Conservation (phyloP, 2,797 vertebrate species). For the Amniataba percoides region DNA sequence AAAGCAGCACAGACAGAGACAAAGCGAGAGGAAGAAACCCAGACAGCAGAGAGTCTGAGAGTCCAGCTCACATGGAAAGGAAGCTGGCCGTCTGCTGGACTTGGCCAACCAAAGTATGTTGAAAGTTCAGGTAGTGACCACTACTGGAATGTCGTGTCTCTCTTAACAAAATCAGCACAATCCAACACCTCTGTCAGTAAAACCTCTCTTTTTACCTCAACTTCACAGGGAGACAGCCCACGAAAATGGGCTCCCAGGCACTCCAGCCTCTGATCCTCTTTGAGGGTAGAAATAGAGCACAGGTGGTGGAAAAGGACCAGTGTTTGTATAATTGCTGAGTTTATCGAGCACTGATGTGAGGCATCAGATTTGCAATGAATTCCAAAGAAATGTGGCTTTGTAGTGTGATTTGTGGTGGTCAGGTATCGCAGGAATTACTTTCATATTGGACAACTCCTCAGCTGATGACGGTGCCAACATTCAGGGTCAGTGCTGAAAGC, state of each 20-base stretch:
- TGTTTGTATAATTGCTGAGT: slow-evolving; percentile 34
- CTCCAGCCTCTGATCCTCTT: slow-evolving; percentile 9
- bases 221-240: slow-evolving; percentile 11
- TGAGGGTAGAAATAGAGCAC: slow-evolving; percentile 22
- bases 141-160: slow-evolving; percentile 43
- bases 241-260: slow-evolving; percentile 31
- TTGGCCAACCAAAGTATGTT: slow-evolving; percentile 38
- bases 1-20: background rate
- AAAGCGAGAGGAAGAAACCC: slow-evolving; percentile 17
- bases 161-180: slow-evolving; percentile 41
- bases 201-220: slow-evolving; percentile 16
- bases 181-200: slow-evolving; percentile 47
- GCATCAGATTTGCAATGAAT: background rate
- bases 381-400: background rate
- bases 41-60: slow-evolving; percentile 1
- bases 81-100: slow-evolving; percentile 20
- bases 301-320: slow-evolving; percentile 34
- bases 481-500: background rate
- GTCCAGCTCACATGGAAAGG: slow-evolving; percentile 32
- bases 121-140: slow-evolving; percentile 48
- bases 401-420: background rate
- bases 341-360: slow-evolving; percentile 12
- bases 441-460: background rate
- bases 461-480: background rate
- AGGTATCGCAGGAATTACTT: background rate